These are phyloP conservation scores for Mobula birostris DNA, from an alignment of 2,113 vertebrate genomes.

Conservation along the genomic window DNA sequence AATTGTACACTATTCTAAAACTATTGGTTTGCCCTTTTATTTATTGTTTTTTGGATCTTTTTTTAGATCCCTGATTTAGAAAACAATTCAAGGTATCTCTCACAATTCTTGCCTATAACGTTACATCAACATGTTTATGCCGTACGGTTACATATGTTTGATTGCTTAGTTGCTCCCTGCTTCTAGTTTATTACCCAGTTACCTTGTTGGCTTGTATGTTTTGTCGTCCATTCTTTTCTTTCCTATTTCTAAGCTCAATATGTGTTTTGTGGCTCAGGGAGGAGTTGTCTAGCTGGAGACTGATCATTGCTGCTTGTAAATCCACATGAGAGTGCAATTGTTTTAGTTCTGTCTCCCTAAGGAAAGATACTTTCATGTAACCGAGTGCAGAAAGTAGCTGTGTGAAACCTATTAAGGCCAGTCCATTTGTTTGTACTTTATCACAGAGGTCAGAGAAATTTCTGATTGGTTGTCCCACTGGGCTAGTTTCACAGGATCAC, in stretches of 20 bases:
- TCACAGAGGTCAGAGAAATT: not conserved
- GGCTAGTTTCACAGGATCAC: not conserved
- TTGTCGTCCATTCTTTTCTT: not conserved
- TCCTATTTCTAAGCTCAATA: not conserved
- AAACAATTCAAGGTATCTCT: not conserved
- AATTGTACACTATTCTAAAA: not conserved
- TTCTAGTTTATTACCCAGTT: not conserved
- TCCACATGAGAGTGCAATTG: not conserved
- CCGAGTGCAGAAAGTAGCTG: not conserved
- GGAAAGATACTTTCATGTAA: not conserved
- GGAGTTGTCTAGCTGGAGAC: not conserved
- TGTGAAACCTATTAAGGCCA: not conserved
- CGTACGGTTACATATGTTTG: not conserved
- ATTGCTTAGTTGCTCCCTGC: not conserved
- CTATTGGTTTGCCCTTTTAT: not conserved
- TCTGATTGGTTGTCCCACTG: not conserved
- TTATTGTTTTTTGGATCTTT: not conserved
- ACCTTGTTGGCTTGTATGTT: not conserved
- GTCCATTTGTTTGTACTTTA: not conserved
- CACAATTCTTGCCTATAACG: not conserved
- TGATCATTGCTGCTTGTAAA: not conserved
- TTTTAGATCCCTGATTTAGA: not conserved
- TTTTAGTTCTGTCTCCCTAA: not conserved
- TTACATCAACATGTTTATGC: slow-evolving; percentile 11
- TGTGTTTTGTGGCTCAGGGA: not conserved